phyloP scores from a whole-genome alignment of 2,888 invertebrate genomes.

The Sphaeridia pumilis region DNA sequence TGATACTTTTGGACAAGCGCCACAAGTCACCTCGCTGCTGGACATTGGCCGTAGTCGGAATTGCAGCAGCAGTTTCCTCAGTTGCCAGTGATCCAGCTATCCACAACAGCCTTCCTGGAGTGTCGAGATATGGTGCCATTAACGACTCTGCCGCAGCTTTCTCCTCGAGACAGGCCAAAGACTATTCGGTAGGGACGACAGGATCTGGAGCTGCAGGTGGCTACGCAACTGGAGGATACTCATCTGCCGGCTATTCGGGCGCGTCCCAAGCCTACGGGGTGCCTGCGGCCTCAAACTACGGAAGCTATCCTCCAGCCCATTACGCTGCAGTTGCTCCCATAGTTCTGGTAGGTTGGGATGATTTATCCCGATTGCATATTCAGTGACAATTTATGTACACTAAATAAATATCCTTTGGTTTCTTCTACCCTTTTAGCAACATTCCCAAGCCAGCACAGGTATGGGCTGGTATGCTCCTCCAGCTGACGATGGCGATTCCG shows the following conservation, averaged over 20 bases:
- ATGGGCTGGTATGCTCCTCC: slow-evolving; percentile 23
- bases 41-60: too few species aligned
- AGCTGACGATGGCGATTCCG: slow-evolving; percentile 14
- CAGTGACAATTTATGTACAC: too few species aligned
- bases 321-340: slow-evolving; percentile 33
- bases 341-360: slow-evolving; percentile 26
- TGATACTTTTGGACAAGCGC: too few species aligned
- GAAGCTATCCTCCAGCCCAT: slow-evolving; percentile 20
- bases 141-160: slow-evolving; percentile 4
- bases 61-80: too few species aligned
- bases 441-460: slow-evolving; percentile 7
- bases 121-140: too few species aligned
- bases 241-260: neutral
- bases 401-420: neutral
- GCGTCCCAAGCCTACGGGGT: neutral
- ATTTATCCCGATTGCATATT: neutral
- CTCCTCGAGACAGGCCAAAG: slow-evolving; percentile 25
- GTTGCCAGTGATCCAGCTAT: too few species aligned
- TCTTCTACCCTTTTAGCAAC: neutral
- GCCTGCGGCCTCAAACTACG: slow-evolving; percentile 2
- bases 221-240: neutral
- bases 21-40: too few species aligned
- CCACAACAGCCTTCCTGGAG: too few species aligned
- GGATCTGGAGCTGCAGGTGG: slow-evolving; percentile 6
- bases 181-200: slow-evolving; percentile 22